Conservation (phyloP, 1,140 invertebrate species). For the Lordiphosa collinella region DNA sequence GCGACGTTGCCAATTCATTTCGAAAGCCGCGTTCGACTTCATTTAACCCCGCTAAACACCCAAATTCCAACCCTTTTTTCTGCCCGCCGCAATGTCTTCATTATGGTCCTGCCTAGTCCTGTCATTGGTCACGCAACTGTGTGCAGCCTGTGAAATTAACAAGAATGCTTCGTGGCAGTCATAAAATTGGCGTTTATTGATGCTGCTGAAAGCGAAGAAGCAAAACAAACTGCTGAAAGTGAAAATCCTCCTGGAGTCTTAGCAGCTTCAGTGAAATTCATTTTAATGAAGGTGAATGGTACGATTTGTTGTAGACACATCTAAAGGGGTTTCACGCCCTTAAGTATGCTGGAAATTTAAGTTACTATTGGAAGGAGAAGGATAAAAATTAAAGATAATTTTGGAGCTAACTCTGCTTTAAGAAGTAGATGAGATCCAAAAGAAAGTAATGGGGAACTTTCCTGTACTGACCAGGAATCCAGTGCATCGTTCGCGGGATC, state of each 20-base stretch:
- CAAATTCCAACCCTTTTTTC: slow-evolving; percentile 28
- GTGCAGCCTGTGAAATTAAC: slow-evolving; percentile 59
- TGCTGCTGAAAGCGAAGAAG: slow-evolving; percentile 42
- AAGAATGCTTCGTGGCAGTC: slow-evolving; percentile 32
- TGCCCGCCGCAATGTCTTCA: slow-evolving; percentile 55
- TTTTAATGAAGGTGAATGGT: background rate
- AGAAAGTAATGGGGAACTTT: no score
- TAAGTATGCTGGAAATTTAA: no score
- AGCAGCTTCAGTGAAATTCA: no score
- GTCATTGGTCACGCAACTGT: slow-evolving; percentile 72
- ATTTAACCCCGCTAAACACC: slow-evolving; percentile 50
- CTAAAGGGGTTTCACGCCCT: no score
- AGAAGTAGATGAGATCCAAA: no score
- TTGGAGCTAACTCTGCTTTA: no score
- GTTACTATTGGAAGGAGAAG: no score
- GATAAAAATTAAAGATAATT: no score
- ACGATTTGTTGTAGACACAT: no score
- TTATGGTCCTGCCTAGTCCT: slow-evolving; percentile 44
- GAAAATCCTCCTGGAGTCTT: slow-evolving; percentile 25
- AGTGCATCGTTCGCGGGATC: no score
- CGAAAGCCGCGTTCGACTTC: slow-evolving; percentile 68
- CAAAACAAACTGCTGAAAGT: slow-evolving; percentile 41
- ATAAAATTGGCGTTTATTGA: slow-evolving; percentile 77
- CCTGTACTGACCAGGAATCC: no score
- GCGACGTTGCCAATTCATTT: slow-evolving; percentile 67